Percentiles rank a stretch among this genome's conserved stretches.
Evolutionary conservation across 2,113 vertebrate species (phyloP).

Genomic region (Pluvialis apricaria): DNA sequence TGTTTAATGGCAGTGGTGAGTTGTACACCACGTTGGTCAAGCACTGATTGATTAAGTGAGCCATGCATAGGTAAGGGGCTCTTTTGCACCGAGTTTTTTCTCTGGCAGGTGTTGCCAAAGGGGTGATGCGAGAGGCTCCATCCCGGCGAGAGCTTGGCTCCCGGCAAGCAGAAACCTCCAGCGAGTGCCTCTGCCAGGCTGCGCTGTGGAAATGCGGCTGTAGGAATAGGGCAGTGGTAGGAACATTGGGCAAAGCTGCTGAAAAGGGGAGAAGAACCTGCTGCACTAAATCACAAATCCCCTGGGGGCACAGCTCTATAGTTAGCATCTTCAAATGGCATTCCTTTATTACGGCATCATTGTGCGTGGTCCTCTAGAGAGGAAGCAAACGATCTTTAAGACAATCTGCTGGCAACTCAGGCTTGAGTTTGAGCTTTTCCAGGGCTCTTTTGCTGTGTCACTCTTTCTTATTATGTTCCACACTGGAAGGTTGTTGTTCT

Average conservation of each 20-base stretch:
- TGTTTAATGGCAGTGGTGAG: not conserved
- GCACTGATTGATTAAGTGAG: not conserved
- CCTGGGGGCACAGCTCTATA: not conserved
- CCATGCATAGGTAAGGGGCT: not conserved
- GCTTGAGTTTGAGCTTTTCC: slow-evolving; percentile 29
- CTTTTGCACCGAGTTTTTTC: not conserved
- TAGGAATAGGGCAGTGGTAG: not conserved
- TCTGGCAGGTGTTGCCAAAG: not conserved
- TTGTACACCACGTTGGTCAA: not conserved
- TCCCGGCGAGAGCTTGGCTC: not conserved
- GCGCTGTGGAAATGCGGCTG: not conserved
- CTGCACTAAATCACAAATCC: not conserved
- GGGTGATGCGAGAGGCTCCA: not conserved
- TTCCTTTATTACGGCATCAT: not conserved
- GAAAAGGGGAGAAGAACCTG: not conserved
- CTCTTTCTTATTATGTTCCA: not conserved
- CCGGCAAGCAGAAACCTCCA: not conserved
- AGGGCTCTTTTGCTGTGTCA: slow-evolving; percentile 38
- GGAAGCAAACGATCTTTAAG: not conserved
- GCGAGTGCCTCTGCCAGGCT: not conserved
- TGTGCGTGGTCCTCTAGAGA: not conserved
- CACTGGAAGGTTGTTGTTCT: not conserved
- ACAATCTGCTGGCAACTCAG: slow-evolving; percentile 4
- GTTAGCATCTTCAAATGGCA: not conserved
- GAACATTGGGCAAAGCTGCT: not conserved